Percentiles rank a stretch among this genome's conserved stretches.
These are phyloP conservation scores for Xylocopa sonorina DNA, from an alignment of 1,140 invertebrate genomes.

Conservation along the genomic window DNA sequence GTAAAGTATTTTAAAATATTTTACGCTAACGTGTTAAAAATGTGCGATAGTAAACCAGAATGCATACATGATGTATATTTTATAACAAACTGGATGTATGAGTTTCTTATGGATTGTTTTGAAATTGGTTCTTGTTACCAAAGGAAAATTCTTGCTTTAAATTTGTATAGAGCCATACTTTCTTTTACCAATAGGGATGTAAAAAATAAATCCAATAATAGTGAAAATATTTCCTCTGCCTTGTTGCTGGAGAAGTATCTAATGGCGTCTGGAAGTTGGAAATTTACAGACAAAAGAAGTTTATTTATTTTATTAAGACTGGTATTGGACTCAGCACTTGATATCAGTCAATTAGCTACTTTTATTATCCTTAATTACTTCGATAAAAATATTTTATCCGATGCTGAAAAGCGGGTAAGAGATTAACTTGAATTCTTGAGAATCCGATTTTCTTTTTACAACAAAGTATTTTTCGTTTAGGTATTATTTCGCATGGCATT, in stretches of 20 bases:
- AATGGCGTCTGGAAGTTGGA: slow-evolving; percentile 64
- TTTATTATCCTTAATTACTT: slow-evolving; percentile 79
- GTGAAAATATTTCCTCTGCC: slow-evolving; percentile 17
- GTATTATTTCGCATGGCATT: slow-evolving; percentile 75
- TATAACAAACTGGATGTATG: slow-evolving; percentile 82
- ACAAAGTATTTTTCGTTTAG: slow-evolving; percentile 47
- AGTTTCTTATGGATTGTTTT: slow-evolving; percentile 80
- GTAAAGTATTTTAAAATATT: slow-evolving; percentile 70
- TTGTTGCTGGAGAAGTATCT: slow-evolving; percentile 36
- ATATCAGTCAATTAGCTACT: slow-evolving; percentile 80
- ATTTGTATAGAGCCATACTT: slow-evolving; percentile 75
- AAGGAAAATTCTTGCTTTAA: slow-evolving; percentile 80
- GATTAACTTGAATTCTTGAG: neutral
- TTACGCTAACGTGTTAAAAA: slow-evolving; percentile 64
- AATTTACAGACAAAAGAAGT: slow-evolving; percentile 72
- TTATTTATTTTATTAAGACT: slow-evolving; percentile 73
- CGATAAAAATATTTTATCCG: slow-evolving; percentile 53
- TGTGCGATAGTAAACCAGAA: slow-evolving; percentile 9
- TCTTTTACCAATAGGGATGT: slow-evolving; percentile 39
- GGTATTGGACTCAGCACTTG: slow-evolving; percentile 77
- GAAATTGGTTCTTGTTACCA: slow-evolving; percentile 83
- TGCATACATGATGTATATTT: slow-evolving; percentile 37
- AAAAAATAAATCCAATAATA: neutral
- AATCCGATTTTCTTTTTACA: slow-evolving; percentile 42
- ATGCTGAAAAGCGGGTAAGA: slow-evolving; percentile 67